A percentile compares a stretch with the other conserved stretches of the same genome.
These are phyloP conservation scores for Incurvaria masculella DNA, from an alignment of 2,888 invertebrate species.

Conservation along the genomic window DNA sequence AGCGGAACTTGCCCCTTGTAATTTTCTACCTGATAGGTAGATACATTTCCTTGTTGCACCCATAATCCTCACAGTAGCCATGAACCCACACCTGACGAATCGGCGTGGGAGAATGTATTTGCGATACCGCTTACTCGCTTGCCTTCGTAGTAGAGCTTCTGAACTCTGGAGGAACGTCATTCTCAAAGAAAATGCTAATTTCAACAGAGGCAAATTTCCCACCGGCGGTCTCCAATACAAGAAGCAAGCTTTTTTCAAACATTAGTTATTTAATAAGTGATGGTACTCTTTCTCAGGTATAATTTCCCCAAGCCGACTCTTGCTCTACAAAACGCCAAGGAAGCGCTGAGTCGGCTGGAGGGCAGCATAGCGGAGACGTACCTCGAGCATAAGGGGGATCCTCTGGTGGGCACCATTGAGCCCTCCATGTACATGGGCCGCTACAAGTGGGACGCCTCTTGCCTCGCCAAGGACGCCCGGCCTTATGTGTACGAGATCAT, in stretches of 20 bases:
- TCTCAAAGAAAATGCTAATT: too few relatives aligned
- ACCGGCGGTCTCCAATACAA: too few relatives aligned
- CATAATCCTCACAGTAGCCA: too few relatives aligned
- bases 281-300: slow-evolving; percentile 32
- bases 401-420: slow-evolving; percentile 93
- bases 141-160: too few relatives aligned
- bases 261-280: slow-evolving; percentile 18
- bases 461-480: slow-evolving; percentile 71
- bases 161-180: too few relatives aligned
- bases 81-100: too few relatives aligned
- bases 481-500: slow-evolving; percentile 89
- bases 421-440: slow-evolving; percentile 92
- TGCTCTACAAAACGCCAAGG: slow-evolving; percentile 66
- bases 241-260: slow-evolving; percentile 13
- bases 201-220: too few relatives aligned
- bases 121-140: too few relatives aligned
- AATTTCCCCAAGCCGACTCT: slow-evolving; percentile 73
- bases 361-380: slow-evolving; percentile 72
- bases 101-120: too few relatives aligned
- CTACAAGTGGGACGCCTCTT: slow-evolving; percentile 80
- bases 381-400: slow-evolving; percentile 89
- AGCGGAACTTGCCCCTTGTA: too few relatives aligned
- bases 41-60: too few relatives aligned
- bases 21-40: too few relatives aligned
- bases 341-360: slow-evolving; percentile 59